phyloP scores from a whole-genome alignment of 2,797 vertebrate species.

The Paramormyrops hopkinsi region DNA sequence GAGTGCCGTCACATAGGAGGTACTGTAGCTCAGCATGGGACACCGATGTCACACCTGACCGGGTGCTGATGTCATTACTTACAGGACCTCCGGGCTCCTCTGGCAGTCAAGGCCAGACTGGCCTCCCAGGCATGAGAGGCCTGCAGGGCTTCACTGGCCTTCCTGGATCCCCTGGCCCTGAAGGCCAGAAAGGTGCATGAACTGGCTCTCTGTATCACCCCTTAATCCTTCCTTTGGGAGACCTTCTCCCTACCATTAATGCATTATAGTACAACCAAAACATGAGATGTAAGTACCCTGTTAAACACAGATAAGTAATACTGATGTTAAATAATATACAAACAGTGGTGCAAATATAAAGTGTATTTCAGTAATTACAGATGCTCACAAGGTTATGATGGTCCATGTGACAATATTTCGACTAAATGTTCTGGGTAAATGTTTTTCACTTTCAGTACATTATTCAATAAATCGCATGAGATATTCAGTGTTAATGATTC shows the following conservation, averaged over 20 bases:
- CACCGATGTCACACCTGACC: not conserved
- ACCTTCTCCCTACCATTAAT: not conserved
- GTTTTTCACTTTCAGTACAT: no score
- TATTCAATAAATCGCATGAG: no score
- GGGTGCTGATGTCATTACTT: not conserved
- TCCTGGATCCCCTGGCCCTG: constrained; percentile 55
- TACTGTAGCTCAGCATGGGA: not conserved
- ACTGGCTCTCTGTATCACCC: not conserved
- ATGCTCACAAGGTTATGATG: no score
- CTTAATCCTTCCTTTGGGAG: not conserved
- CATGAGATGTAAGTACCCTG: not conserved
- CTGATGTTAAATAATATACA: not conserved
- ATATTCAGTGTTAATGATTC: no score
- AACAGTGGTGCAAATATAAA: not conserved
- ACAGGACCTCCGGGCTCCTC: constrained; percentile 70
- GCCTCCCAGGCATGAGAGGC: constrained; percentile 69
- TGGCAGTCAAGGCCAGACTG: constrained; percentile 64
- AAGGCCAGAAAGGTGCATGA: constrained; percentile 74
- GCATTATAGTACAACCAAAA: not conserved
- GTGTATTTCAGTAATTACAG: not conserved
- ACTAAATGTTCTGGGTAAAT: no score
- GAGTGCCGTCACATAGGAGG: constrained; percentile 25
- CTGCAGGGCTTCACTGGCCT: constrained; percentile 62
- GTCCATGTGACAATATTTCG: no score
- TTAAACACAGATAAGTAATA: not conserved